A percentile compares a stretch with the other conserved stretches of the same genome.
These are phyloP conservation scores for Esox masquinongy DNA, from an alignment of 2,797 vertebrate species.

Conservation along the genomic window DNA sequence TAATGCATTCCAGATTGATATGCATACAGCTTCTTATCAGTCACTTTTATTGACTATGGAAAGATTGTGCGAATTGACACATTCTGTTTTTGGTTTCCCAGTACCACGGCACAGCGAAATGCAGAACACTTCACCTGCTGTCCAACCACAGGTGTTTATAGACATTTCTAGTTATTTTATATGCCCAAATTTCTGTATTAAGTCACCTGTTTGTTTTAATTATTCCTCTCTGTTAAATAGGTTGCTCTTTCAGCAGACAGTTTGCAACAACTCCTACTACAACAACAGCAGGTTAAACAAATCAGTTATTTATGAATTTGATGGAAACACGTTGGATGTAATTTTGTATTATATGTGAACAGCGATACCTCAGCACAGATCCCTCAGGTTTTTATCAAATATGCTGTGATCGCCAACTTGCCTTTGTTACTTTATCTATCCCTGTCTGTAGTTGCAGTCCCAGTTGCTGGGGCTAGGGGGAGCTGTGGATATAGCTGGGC, in stretches of 20 bases:
- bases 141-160: conserved; percentile 61
- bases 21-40: neutral
- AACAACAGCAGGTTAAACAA: conserved; percentile 60
- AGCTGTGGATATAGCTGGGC: conserved; percentile 33
- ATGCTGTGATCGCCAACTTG: neutral
- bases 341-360: neutral
- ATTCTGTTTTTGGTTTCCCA: conserved; percentile 34
- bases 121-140: conserved; percentile 39
- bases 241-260: conserved; percentile 50
- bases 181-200: neutral
- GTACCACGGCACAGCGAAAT: conserved; percentile 48
- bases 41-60: neutral
- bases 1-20: neutral
- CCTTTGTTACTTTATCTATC: neutral
- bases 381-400: neutral
- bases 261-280: conserved; percentile 70
- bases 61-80: neutral
- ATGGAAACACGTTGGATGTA: neutral
- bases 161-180: neutral
- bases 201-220: neutral
- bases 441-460: conserved; percentile 55
- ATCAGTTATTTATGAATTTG: too few relatives aligned
- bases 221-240: conserved; percentile 36
- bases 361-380: neutral
- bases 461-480: conserved; percentile 55